Conservation (phyloP, 37 sponge, comb jelly and placozoan genomes). For the Amphimedon queenslandica region DNA sequence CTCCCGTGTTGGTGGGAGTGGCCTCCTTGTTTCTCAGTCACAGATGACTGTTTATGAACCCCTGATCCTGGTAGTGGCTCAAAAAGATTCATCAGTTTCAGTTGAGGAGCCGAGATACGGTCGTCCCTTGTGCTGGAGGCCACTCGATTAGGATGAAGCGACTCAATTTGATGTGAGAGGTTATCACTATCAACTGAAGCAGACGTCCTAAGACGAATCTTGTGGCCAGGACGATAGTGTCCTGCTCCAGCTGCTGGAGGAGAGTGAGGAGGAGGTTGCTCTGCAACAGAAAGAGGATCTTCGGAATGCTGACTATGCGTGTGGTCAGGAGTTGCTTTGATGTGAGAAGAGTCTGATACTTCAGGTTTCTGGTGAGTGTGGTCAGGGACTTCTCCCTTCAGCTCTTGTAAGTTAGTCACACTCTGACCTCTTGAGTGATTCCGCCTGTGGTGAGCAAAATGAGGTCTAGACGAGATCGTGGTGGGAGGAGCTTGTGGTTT, state of each 20-base stretch:
- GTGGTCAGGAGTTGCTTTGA: neutral
- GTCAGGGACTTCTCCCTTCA: constrained; percentile 17
- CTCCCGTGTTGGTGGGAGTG: no score
- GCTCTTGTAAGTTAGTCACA: no score
- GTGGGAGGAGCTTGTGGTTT: no score
- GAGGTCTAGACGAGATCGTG: neutral
- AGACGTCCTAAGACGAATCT: neutral
- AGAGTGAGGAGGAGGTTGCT: no score
- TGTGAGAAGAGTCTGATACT: neutral
- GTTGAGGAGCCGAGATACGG: neutral
- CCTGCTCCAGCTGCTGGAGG: neutral
- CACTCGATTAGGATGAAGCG: neutral
- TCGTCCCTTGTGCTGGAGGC: neutral
- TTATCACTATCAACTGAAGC: neutral
- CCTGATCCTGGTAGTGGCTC: neutral
- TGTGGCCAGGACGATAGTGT: no score
- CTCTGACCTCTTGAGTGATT: constrained; percentile 32
- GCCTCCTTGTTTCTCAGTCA: no score
- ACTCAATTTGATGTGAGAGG: neutral
- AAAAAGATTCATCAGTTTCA: constrained; percentile 6
- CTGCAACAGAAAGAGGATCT: neutral
- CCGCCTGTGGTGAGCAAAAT: neutral
- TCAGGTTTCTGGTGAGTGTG: neutral
- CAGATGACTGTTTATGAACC: neutral
- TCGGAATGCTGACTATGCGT: neutral